A percentile compares a stretch with the other conserved stretches of the same genome.
Evolutionary conservation across 2,797 vertebrate genomes (phyloP).

Genomic region (Streptopelia turtur): DNA sequence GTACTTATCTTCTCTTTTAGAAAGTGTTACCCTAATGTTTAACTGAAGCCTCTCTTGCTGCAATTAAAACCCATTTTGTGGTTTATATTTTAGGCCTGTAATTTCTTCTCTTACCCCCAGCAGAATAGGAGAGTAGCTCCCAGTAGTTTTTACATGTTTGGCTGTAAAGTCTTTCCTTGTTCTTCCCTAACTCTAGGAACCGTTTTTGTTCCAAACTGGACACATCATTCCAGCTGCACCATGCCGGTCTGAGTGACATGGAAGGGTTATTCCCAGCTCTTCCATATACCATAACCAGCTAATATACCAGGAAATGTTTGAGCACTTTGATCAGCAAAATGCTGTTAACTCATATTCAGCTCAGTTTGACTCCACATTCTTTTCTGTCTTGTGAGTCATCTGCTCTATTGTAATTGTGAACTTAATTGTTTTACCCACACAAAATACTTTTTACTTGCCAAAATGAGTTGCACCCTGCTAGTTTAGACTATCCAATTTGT

Average conservation of each 20-base stretch:
- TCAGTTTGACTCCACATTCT: conserved; percentile 11
- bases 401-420: conserved; percentile 33
- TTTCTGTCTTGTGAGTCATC: conserved; percentile 46
- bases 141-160: not conserved
- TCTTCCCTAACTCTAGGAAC: not conserved
- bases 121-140: not conserved
- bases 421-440: conserved; percentile 46
- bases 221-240: not conserved
- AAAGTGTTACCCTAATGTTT: not conserved
- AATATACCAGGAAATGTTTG: not conserved
- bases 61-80: not conserved
- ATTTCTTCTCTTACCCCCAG: not conserved
- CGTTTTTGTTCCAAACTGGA: not conserved
- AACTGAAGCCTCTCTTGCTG: not conserved
- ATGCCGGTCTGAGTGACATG: not conserved
- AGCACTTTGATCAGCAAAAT: not conserved
- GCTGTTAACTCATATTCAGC: not conserved
- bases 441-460: conserved; percentile 7
- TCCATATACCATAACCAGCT: not conserved
- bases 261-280: not conserved
- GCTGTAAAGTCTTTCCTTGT: not conserved
- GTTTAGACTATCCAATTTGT: not conserved
- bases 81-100: not conserved
- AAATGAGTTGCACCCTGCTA: not conserved
- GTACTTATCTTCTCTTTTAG: not conserved